phyloP scores from a whole-genome alignment of 92 coral and sea anemone species.

The Bergia sp. region DNA sequence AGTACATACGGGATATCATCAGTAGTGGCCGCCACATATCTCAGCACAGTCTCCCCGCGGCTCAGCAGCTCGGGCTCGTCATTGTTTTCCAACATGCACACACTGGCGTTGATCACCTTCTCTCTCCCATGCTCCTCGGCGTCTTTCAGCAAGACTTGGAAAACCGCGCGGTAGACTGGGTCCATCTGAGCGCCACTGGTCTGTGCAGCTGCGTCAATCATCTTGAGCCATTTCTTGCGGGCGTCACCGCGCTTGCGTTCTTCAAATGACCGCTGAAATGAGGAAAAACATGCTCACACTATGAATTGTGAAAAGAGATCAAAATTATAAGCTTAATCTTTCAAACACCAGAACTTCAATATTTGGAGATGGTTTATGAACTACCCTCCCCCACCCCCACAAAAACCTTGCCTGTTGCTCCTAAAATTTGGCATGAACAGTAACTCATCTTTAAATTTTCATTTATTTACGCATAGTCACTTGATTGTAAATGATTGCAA shows the following conservation, averaged over 20 bases:
- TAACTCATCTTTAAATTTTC: no score
- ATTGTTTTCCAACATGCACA: slow-evolving; percentile 89
- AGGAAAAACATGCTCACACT: not conserved
- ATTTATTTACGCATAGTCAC: no score
- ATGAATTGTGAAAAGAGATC: not conserved
- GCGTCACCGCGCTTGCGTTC: slow-evolving; percentile 99
- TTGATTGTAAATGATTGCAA: no score
- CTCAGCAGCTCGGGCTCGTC: slow-evolving; percentile 65
- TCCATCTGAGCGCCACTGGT: slow-evolving; percentile 94
- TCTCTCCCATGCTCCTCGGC: slow-evolving; percentile 91
- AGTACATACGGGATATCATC: slow-evolving; percentile 89
- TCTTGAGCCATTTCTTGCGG: slow-evolving; percentile 85
- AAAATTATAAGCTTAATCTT: no score
- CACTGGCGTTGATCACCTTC: slow-evolving; percentile 75
- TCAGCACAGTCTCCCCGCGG: slow-evolving; percentile 90
- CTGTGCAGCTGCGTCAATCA: slow-evolving; percentile 93
- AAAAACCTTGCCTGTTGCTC: not conserved
- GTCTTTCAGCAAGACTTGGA: slow-evolving; percentile 85
- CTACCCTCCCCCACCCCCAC: no score
- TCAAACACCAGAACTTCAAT: no score
- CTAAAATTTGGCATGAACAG: no score
- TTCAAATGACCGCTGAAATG: slow-evolving; percentile 91
- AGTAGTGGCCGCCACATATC: slow-evolving; percentile 86
- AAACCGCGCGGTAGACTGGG: slow-evolving; percentile 93
- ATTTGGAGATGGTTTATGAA: no score